Conservation (phyloP, 2,888 invertebrate species). For the Coelinius sp. region DNA sequence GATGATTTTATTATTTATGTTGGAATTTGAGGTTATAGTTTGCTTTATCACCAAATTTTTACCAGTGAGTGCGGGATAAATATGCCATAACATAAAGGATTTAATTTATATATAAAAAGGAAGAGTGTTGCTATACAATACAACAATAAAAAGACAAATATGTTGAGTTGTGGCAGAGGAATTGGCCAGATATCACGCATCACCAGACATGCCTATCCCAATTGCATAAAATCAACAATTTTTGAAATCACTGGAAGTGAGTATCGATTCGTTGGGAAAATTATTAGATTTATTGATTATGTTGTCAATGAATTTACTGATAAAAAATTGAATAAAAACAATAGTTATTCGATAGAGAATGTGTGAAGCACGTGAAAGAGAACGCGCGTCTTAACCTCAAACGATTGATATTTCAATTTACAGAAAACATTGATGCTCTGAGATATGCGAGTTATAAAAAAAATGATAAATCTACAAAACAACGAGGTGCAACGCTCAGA, state of each 20-base stretch:
- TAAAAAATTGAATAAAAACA: too few relatives aligned
- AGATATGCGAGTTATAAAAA: slow-evolving; percentile 53
- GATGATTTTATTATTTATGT: neutral
- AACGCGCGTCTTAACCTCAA: neutral
- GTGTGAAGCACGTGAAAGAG: neutral
- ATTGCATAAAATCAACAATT: slow-evolving; percentile 49
- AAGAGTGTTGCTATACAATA: neutral
- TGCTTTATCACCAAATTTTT: neutral
- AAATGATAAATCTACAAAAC: slow-evolving; percentile 52
- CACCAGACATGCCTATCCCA: slow-evolving; percentile 54
- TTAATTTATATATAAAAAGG: neutral
- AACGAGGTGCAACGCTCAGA: slow-evolving; percentile 57
- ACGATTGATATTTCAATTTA: neutral
- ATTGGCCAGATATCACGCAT: slow-evolving; percentile 64
- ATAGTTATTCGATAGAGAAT: too few relatives aligned
- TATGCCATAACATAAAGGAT: neutral
- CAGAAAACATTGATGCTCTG: slow-evolving; percentile 53
- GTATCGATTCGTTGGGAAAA: neutral
- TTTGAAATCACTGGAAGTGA: slow-evolving; percentile 58
- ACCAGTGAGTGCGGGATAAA: neutral
- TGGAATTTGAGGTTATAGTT: neutral
- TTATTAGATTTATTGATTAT: neutral
- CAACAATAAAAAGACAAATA: slow-evolving; percentile 49
- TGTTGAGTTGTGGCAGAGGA: slow-evolving; percentile 65
- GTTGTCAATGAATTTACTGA: too few relatives aligned